Evolutionary conservation across 1,140 invertebrate genomes (phyloP).

Genomic region (Atta colombica): DNA sequence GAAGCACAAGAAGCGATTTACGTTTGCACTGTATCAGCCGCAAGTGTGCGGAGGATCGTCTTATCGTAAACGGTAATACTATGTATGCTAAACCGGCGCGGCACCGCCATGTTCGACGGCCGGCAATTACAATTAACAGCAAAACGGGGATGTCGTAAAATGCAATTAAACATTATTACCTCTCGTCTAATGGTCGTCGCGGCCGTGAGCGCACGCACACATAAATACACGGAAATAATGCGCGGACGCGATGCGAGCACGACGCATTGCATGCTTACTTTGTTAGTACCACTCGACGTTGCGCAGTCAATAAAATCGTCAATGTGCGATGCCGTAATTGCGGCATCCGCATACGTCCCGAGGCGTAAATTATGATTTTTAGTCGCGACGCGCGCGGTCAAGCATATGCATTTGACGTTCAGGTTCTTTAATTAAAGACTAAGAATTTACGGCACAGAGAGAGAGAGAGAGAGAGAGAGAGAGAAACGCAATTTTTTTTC

Average conservation of each 20-base stretch:
- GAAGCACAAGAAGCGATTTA: constrained; percentile 1
- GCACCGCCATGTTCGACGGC: constrained; percentile 79
- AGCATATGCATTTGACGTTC: constrained; percentile 30
- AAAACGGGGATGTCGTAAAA: constrained; percentile 85
- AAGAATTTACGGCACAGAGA: constrained; percentile 21
- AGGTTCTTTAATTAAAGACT: constrained; percentile 29
- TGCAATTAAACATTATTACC: constrained; percentile 86
- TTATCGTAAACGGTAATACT: constrained; percentile 70
- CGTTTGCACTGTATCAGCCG: constrained; percentile 22
- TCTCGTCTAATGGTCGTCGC: constrained; percentile 78
- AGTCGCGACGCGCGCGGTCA: constrained; percentile 5
- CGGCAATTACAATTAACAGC: constrained; percentile 85
- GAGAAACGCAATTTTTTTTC: background rate
- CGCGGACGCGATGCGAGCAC: constrained; percentile 11
- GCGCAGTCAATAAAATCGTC: constrained; percentile 62
- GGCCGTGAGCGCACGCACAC: constrained; percentile 72
- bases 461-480: background rate
- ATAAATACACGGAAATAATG: constrained; percentile 40
- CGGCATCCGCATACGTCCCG: constrained; percentile 19
- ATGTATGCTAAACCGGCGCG: constrained; percentile 70
- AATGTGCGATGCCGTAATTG: constrained; percentile 54
- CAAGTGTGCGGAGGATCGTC: constrained; percentile 61
- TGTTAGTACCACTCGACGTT: constrained; percentile 48
- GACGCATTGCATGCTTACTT: constrained; percentile 48
- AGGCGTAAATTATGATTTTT: constrained; percentile 58